Conservation (phyloP, 2,888 invertebrate genomes). For the Ommatoiulus sabulosus region DNA sequence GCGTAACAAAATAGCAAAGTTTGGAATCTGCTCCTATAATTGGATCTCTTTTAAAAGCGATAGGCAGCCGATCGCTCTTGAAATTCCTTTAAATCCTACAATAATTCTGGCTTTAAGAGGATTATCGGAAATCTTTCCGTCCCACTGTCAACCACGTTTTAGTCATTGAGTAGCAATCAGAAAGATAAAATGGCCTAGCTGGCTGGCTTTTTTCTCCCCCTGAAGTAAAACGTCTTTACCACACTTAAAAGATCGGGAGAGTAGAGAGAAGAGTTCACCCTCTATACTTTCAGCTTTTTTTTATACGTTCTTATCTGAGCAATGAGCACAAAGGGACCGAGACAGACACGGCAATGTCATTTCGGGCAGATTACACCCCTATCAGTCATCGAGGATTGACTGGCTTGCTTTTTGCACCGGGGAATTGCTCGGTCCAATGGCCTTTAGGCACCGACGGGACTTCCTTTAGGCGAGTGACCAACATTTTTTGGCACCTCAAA, state of each 20-base stretch:
- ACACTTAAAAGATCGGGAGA: not conserved
- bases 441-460: not conserved
- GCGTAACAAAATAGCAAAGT: constrained; percentile 2
- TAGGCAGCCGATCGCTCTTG: constrained; percentile 8
- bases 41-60: constrained; percentile 14
- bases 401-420: not conserved
- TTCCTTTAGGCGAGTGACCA: not conserved
- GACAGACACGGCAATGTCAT: constrained; percentile 49
- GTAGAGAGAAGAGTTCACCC: not conserved
- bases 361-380: constrained; percentile 52
- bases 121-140: constrained; percentile 47
- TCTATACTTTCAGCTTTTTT: constrained; percentile 14
- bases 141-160: constrained; percentile 41
- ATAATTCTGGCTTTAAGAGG: constrained; percentile 48
- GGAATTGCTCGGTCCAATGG: constrained; percentile 19
- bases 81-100: constrained; percentile 50
- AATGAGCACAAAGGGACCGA: constrained; percentile 47
- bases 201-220: not conserved
- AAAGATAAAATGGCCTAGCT: not conserved
- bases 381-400: constrained; percentile 46
- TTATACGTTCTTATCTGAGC: not conserved
- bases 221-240: constrained; percentile 27
- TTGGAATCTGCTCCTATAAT: constrained; percentile 6
- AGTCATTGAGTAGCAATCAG: constrained; percentile 38
- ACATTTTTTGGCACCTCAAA: not conserved